Percentiles rank a stretch among this genome's conserved stretches.
phyloP scores from a whole-genome alignment of 2,888 invertebrate species.

The Trichogramma dendrolimi region DNA sequence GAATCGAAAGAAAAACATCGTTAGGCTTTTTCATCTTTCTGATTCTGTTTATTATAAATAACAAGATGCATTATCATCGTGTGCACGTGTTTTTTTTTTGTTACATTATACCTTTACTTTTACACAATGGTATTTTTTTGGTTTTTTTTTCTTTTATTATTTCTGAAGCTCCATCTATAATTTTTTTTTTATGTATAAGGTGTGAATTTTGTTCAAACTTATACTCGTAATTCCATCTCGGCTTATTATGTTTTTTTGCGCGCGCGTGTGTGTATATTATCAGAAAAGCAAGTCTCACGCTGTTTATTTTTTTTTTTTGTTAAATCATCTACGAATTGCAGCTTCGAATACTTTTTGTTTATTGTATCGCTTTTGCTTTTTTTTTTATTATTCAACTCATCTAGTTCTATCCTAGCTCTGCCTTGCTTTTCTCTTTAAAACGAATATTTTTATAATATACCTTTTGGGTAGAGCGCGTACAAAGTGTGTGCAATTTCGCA shows the following conservation, averaged over 20 bases:
- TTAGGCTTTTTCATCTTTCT: constrained; percentile 23
- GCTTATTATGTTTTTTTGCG: too few species aligned
- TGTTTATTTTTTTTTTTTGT: not conserved
- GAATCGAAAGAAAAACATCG: constrained; percentile 12
- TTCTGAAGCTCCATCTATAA: constrained; percentile 44
- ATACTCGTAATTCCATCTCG: constrained; percentile 10
- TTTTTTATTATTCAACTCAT: too few species aligned
- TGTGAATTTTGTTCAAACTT: constrained; percentile 11
- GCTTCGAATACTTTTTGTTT: too few species aligned
- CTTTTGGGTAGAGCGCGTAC: too few species aligned
- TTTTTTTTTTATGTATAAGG: constrained; percentile 6
- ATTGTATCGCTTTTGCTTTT: too few species aligned
- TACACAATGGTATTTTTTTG: constrained; percentile 12
- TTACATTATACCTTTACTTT: constrained; percentile 27
- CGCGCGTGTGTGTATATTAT: too few species aligned
- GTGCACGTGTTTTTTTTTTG: constrained; percentile 44
- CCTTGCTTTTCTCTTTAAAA: too few species aligned
- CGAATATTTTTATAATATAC: too few species aligned
- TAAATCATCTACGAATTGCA: too few species aligned
- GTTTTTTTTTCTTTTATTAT: too few species aligned
- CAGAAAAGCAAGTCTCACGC: not conserved
- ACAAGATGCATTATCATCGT: constrained; percentile 49
- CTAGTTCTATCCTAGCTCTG: too few species aligned
- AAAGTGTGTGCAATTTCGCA: too few species aligned
- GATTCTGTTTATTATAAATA: constrained; percentile 49